Evolutionary conservation across 2,888 invertebrate genomes (phyloP).

Genomic region (Leptura quadrifasciata): DNA sequence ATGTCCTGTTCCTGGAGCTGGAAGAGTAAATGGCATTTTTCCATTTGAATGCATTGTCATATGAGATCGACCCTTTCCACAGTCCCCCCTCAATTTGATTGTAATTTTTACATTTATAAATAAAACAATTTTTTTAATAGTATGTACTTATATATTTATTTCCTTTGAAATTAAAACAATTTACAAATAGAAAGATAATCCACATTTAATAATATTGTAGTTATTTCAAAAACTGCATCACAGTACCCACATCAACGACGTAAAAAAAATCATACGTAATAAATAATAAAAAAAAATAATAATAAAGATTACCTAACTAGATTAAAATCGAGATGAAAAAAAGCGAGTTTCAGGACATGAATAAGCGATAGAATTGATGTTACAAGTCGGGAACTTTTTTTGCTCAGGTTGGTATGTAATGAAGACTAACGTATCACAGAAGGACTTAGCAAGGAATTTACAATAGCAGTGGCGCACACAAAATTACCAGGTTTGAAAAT

Average conservation of each 20-base stretch:
- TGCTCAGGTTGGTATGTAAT: conserved; percentile 45
- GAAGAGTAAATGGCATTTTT: conserved; percentile 73
- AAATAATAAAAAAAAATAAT: conserved; percentile 49
- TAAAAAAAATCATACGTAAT: conserved; percentile 51
- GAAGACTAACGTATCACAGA: conserved; percentile 62
- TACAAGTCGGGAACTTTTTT: conserved; percentile 8
- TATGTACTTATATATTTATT: conserved; percentile 69
- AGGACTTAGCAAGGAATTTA: conserved; percentile 50
- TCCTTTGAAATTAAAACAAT: conserved; percentile 72
- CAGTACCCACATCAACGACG: conserved; percentile 72
- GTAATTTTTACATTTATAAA: conserved; percentile 37
- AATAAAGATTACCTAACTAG: conserved; percentile 39
- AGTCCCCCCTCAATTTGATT: neutral
- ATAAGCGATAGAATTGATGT: conserved; percentile 22
- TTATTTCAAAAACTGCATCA: conserved; percentile 71
- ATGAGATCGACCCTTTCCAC: conserved; percentile 69
- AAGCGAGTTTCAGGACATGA: conserved; percentile 8
- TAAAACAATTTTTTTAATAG: conserved; percentile 60
- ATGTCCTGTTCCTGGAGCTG: conserved; percentile 77
- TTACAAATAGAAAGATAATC: conserved; percentile 74
- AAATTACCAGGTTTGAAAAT: conserved; percentile 17
- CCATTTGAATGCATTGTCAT: conserved; percentile 84
- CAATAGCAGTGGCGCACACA: neutral
- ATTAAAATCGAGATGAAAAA: conserved; percentile 40
- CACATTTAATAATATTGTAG: conserved; percentile 69